Base-by-base conservation (phyloP, 2,888 invertebrate species). In the Helicoverpa assulta region DNA sequence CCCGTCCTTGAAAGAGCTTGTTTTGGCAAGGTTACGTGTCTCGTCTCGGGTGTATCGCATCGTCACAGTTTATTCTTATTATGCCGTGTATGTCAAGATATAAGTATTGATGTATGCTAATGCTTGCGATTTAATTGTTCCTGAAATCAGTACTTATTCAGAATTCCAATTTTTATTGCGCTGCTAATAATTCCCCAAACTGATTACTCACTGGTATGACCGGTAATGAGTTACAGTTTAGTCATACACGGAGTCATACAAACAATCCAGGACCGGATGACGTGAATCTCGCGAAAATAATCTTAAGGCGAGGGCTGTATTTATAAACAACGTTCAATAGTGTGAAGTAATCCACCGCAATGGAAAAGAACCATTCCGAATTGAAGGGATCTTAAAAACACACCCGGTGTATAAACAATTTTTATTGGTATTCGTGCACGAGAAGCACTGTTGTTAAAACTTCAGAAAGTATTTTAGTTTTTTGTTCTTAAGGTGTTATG, bases 221-320 rank as follows among this genome's bases (percentile, higher is more conserved):
- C 78, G 78, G 86, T 77, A 87, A 87, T 88, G 85, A 88, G 86
- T 86, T 91, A 89, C 87, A 85, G 86, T 89, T 93, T 92, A 94
- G 92, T 94, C 94, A 94, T 92, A 88, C 89, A 86, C 72, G 84
- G 85, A 93, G 90, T 93, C 92, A 93, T 91, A 87, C 91, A 88
- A 90, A 89, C 90, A 89, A 90, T 89, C 85, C 88, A 86, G 82
- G 89, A 82, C 86, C 85, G 86, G 89, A 92, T 94, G 94, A 94
- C 94, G 94, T 90, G 90, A 91, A 91, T 87, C 87, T 89, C 85
- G 91, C 91, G 73, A 92, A 93, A 93, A 93, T 94, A 93, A 92
- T 91, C 88, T 81, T 80, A 83, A 82, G 71, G 82, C 86, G 86
- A 86, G 88, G 83, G 83, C 81, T 86, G 82, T 90, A 90, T 92